Evolutionary conservation across 2,797 vertebrate genomes (phyloP).

Genomic region (Rhincodon typus): DNA sequence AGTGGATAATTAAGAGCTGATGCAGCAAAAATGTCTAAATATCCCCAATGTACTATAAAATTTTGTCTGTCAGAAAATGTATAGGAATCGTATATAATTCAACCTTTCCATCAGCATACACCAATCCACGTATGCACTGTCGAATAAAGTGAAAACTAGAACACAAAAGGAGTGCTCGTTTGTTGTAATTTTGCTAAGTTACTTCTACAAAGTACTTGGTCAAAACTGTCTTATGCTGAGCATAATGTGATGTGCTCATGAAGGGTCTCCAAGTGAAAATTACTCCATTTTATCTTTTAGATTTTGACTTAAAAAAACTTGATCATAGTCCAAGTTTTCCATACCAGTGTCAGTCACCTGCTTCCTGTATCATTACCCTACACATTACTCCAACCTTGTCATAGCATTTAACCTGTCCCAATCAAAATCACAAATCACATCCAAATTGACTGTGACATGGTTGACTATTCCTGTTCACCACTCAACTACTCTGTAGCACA

Average conservation of each 20-base stretch:
- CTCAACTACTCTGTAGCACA: too few relatives aligned
- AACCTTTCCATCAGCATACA: neutral
- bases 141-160: neutral
- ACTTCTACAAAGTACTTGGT: neutral
- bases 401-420: neutral
- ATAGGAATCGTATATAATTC: neutral
- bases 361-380: neutral
- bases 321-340: too few relatives aligned
- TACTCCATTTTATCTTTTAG: neutral
- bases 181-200: neutral
- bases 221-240: neutral
- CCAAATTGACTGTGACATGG: neutral
- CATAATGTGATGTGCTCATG: neutral
- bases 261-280: neutral
- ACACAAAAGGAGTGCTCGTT: neutral
- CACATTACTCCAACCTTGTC: neutral
- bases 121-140: neutral
- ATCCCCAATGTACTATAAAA: neutral
- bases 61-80: neutral
- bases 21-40: neutral
- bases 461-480: too few relatives aligned
- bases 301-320: too few relatives aligned
- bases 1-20: neutral
- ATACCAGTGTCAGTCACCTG: too few relatives aligned
- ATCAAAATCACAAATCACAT: neutral